Conservation (phyloP, 2,888 invertebrate genomes). For the Smittia aterrima region DNA sequence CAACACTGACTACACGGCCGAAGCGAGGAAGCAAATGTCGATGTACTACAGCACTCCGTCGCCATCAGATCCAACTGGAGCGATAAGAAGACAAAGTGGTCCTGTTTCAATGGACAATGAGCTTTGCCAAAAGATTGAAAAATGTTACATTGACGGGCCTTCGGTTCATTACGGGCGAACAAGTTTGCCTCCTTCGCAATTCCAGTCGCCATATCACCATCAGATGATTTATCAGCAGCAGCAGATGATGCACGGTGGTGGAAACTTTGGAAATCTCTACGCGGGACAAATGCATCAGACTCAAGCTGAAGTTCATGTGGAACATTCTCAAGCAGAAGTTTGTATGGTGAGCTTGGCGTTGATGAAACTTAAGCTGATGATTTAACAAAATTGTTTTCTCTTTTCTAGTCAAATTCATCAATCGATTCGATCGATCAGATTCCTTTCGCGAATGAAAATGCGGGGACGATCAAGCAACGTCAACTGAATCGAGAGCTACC, state of each 20-base stretch:
- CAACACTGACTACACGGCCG: slow-evolving; percentile 31
- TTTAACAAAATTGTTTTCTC: neutral
- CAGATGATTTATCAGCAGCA: slow-evolving; percentile 46
- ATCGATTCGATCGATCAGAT: slow-evolving; percentile 89
- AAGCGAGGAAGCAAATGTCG: slow-evolving; percentile 34
- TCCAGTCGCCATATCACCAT: slow-evolving; percentile 8
- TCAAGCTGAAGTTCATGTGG: slow-evolving; percentile 37
- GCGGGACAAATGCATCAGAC: slow-evolving; percentile 47
- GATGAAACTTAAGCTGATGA: no score
- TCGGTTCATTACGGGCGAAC: slow-evolving; percentile 18
- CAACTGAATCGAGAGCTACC: slow-evolving; percentile 56
- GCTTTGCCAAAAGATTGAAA: slow-evolving; percentile 28
- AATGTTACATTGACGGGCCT: slow-evolving; percentile 29
- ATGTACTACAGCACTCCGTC: slow-evolving; percentile 38
- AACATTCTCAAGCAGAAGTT: slow-evolving; percentile 35
- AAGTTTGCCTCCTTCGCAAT: slow-evolving; percentile 1
- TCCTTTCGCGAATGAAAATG: slow-evolving; percentile 98
- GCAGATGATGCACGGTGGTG: slow-evolving; percentile 49
- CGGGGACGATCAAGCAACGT: slow-evolving; percentile 94
- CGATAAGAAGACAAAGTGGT: neutral
- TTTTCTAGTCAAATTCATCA: slow-evolving; percentile 79
- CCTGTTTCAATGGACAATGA: neutral
- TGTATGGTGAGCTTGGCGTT: slow-evolving; percentile 35
- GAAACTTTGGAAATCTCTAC: slow-evolving; percentile 48
- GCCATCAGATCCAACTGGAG: neutral